A percentile compares a stretch with the other conserved stretches of the same genome.
These are phyloP conservation scores for Neodontobutis hainanensis DNA, from an alignment of 2,113 vertebrate species.

Conservation along the genomic window DNA sequence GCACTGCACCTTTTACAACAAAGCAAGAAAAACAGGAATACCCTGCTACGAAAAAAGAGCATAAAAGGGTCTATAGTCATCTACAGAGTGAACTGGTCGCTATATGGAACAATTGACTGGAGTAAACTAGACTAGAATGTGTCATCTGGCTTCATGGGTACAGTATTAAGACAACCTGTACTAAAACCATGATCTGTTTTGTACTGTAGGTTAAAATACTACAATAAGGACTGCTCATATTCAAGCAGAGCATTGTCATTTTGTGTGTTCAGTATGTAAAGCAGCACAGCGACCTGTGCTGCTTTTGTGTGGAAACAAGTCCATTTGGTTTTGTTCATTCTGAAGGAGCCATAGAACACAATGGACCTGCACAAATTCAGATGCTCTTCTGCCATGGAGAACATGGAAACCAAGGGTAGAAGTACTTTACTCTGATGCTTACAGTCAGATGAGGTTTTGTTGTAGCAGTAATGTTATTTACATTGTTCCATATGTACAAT, in stretches of 20 bases:
- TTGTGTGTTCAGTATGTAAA: conserved; percentile 7
- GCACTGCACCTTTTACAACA: no score
- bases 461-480: conserved; percentile 67
- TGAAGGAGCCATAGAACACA: conserved; percentile 35
- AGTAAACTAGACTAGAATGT: conserved; percentile 51
- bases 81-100: conserved; percentile 60
- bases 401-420: conserved; percentile 58
- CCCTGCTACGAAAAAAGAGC: no score
- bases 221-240: conserved; percentile 12
- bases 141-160: background rate
- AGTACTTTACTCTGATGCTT: conserved; percentile 58
- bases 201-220: conserved; percentile 11
- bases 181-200: background rate
- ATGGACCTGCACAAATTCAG: conserved; percentile 31
- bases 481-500: conserved; percentile 68
- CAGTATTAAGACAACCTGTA: no score
- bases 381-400: conserved; percentile 46
- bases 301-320: conserved; percentile 22
- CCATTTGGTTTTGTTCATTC: conserved; percentile 11
- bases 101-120: conserved; percentile 53
- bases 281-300: conserved; percentile 23
- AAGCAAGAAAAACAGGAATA: no score
- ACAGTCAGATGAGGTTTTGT: conserved; percentile 70
- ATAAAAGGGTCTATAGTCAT: conserved; percentile 22
- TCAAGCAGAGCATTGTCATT: conserved; percentile 14